A percentile compares a stretch with the other conserved stretches of the same genome.
phyloP scores from a whole-genome alignment of 2,113 vertebrate species.

The Sus scrofa region T2T-Sscrofa CM000828.6:75736501-75737000 shows the following conservation, averaged over 20 bases:
- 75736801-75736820: fast-evolving
- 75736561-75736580: neutral
- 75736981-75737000: fast-evolving
- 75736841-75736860: fast-evolving
- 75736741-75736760: neutral
- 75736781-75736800: fast-evolving
- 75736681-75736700: neutral
- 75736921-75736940: neutral
- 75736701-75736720: neutral
- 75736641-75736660: fast-evolving
- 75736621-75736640: neutral
- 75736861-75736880: fast-evolving
- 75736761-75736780: too few species aligned
- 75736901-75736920: neutral
- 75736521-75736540: fast-evolving
- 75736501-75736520: fast-evolving
- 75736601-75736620: neutral
- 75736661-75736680: fast-evolving
- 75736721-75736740: too few species aligned
- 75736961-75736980: neutral
- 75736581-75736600: fast-evolving
- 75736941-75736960: too few species aligned
- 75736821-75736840: neutral
- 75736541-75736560: neutral
- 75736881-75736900: neutral